A percentile compares a stretch with the other conserved stretches of the same genome.
Evolutionary conservation across 2,888 invertebrate genomes (phyloP).

Genomic region (Griposia aprilina): DNA sequence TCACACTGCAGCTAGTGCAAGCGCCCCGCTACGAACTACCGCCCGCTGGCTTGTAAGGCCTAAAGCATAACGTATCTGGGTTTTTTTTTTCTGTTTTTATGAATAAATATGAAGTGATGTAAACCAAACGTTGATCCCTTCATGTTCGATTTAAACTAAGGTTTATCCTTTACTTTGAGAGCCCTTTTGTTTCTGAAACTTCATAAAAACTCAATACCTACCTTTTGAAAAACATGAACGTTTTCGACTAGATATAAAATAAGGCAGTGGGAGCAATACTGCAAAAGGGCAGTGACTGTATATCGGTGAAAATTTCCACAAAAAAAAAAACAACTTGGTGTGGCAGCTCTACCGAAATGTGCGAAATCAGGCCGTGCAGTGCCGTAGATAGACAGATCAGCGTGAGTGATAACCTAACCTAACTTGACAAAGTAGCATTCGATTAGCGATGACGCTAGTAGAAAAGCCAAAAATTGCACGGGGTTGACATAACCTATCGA

Average conservation of each 20-base stretch:
- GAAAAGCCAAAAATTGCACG: no score
- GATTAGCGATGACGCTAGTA: no score
- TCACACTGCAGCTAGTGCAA: constrained; percentile 78
- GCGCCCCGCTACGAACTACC: constrained; percentile 71
- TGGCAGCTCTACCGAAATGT: not conserved
- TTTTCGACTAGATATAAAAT: not conserved
- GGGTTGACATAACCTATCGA: no score
- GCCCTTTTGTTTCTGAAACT: not conserved
- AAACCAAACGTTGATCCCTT: constrained; percentile 7
- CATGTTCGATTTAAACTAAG: not conserved
- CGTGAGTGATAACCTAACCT: not conserved
- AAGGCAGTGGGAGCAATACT: not conserved
- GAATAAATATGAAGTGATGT: constrained; percentile 1
- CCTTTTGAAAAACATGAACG: not conserved
- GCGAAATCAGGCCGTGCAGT: not conserved
- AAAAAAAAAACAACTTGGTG: not conserved
- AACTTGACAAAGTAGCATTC: no score
- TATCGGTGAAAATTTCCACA: not conserved
- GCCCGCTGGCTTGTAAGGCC: constrained; percentile 62
- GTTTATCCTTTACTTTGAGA: not conserved
- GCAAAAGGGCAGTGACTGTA: not conserved
- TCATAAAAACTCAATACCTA: not conserved
- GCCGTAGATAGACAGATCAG: no score
- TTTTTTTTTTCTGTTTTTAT: not conserved
- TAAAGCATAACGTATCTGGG: constrained; percentile 35